phyloP scores from a whole-genome alignment of 2,888 invertebrate genomes.

The Andricus curvator region DNA sequence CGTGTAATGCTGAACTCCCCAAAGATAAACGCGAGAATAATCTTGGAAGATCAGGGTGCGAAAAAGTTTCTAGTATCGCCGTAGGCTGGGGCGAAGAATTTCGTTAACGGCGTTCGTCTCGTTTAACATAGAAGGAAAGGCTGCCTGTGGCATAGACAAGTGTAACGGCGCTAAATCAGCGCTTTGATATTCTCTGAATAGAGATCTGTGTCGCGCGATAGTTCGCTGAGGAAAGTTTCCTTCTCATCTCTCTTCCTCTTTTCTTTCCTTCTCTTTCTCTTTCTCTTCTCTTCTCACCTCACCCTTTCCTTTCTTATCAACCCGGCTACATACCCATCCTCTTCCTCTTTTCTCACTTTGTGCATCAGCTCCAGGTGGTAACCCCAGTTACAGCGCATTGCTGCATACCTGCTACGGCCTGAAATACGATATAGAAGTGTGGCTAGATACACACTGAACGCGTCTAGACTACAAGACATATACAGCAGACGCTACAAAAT shows the following conservation, averaged over 20 bases:
- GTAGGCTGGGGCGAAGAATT: constrained; percentile 50
- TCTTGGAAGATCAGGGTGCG: constrained; percentile 1
- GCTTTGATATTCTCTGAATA: constrained; percentile 71
- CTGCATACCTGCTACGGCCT: constrained; percentile 40
- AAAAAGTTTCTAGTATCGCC: constrained; percentile 42
- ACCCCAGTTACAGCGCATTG: constrained; percentile 49
- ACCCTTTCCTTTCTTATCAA: constrained; percentile 34
- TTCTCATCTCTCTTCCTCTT: constrained; percentile 26
- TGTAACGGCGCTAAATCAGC: constrained; percentile 56
- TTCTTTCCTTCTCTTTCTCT: constrained; percentile 30
- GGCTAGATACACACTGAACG: constrained; percentile 24
- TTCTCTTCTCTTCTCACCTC: constrained; percentile 10
- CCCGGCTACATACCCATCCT: not conserved
- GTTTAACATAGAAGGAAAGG: constrained; percentile 44
- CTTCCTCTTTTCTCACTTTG: constrained; percentile 40
- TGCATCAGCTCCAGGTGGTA: constrained; percentile 41
- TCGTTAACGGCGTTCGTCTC: constrained; percentile 53
- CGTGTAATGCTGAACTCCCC: not conserved
- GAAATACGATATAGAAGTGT: constrained; percentile 52
- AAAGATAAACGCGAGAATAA: constrained; percentile 26
- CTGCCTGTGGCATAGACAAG: constrained; percentile 40
- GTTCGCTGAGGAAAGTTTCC: constrained; percentile 56
- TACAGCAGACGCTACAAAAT: constrained; percentile 45
- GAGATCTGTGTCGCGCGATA: constrained; percentile 74
- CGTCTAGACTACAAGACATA: constrained; percentile 33